These are phyloP conservation scores for Anguilla anguilla DNA, from an alignment of 2,797 vertebrate genomes.

Conservation along the genomic window DNA sequence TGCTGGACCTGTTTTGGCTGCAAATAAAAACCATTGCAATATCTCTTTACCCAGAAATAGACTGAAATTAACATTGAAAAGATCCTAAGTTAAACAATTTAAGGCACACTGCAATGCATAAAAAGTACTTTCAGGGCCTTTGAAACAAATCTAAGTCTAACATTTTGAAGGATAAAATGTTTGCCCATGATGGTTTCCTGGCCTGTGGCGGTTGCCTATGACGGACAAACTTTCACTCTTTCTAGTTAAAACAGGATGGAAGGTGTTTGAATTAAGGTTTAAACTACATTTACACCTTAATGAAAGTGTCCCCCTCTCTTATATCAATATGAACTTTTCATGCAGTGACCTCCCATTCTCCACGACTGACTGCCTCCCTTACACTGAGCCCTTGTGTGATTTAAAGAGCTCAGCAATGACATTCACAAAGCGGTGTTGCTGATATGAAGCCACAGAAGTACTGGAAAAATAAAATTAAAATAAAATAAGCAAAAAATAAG, in stretches of 20 bases:
- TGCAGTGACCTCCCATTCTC: neutral
- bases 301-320: neutral
- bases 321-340: neutral
- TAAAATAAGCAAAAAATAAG: conserved; percentile 18
- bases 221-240: conserved; percentile 21
- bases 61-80: neutral
- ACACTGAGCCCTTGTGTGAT: neutral
- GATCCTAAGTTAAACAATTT: conserved; percentile 4
- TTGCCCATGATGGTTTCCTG: neutral
- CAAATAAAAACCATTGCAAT: conserved; percentile 1
- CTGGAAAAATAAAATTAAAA: neutral
- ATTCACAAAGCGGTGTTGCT: conserved; percentile 25
- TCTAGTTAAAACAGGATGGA: conserved; percentile 28
- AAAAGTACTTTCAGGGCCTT: neutral
- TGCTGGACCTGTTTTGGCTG: neutral
- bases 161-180: neutral
- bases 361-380: neutral
- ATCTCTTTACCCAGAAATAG: neutral
- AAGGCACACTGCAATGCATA: conserved; percentile 40
- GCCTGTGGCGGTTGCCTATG: too few species aligned
- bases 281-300: neutral
- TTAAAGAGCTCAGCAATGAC: conserved; percentile 3
- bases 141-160: neutral
- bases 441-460: too few species aligned
- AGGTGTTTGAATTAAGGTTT: conserved; percentile 35